Conservation (phyloP, 2,888 invertebrate species). For the Autographa gamma region DNA sequence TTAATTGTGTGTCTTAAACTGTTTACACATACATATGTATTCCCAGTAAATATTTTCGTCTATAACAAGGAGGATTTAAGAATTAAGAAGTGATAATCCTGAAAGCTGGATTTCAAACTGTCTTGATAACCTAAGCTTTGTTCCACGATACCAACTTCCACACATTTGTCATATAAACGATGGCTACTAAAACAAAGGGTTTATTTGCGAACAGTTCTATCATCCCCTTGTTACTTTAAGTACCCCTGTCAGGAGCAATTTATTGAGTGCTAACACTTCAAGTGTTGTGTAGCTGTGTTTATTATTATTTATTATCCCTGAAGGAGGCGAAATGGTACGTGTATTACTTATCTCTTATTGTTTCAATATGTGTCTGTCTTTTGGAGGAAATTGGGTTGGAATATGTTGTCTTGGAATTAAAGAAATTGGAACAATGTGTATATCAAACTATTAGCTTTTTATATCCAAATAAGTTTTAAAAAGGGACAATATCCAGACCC, state of each 20-base stretch:
- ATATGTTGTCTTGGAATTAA: too few relatives aligned
- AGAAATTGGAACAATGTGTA: too few relatives aligned
- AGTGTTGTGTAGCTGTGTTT: slow-evolving; percentile 9
- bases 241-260: slow-evolving; percentile 38
- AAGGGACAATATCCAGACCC: too few relatives aligned
- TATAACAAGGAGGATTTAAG: too few relatives aligned
- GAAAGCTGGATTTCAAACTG: background rate
- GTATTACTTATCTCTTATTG: background rate
- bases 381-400: background rate
- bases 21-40: too few relatives aligned
- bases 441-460: too few relatives aligned
- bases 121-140: slow-evolving; percentile 6
- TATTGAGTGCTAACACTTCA: slow-evolving; percentile 28
- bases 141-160: slow-evolving; percentile 21
- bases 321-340: background rate
- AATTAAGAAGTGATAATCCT: too few relatives aligned
- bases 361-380: background rate
- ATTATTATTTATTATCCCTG: slow-evolving; percentile 15
- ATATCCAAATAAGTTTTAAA: too few relatives aligned
- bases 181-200: slow-evolving; percentile 19
- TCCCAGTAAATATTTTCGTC: too few relatives aligned
- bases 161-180: slow-evolving; percentile 12
- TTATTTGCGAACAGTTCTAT: slow-evolving; percentile 29
- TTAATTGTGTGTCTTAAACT: too few relatives aligned
- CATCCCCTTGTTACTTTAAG: slow-evolving; percentile 33